A percentile compares a stretch with the other conserved stretches of the same genome.
Conservation (phyloP, 2,797 vertebrate species). For the Pteronotus mesoamericanus region DNA sequence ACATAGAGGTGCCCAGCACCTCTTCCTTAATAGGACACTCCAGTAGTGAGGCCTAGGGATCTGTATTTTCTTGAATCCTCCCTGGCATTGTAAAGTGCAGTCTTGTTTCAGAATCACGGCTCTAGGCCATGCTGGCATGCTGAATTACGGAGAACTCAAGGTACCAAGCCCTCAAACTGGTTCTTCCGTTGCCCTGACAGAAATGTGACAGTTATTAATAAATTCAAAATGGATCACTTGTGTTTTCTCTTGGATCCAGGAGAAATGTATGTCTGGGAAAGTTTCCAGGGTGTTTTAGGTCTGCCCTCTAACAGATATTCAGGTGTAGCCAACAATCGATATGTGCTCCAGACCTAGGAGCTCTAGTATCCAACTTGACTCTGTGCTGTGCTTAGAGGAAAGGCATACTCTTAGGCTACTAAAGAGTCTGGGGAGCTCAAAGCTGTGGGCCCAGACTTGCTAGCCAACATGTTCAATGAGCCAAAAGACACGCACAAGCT, state of each 20-base stretch:
- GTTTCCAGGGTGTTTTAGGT: slow-evolving; percentile 57
- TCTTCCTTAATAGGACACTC: not conserved
- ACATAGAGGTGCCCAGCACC: not conserved
- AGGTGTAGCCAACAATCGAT: slow-evolving; percentile 30
- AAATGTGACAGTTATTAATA: slow-evolving; percentile 62
- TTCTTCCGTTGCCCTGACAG: not conserved
- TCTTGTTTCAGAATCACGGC: not conserved
- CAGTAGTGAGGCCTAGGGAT: not conserved
- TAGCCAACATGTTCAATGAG: not conserved
- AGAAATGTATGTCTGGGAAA: slow-evolving; percentile 64
- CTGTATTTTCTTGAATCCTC: not conserved
- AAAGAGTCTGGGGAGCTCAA: not conserved
- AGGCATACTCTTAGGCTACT: not conserved
- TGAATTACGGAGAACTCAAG: not conserved
- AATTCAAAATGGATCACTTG: slow-evolving; percentile 41
- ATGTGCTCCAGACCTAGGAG: slow-evolving; percentile 58
- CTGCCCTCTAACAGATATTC: slow-evolving; percentile 54
- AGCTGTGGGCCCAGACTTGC: not conserved
- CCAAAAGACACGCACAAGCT: not conserved
- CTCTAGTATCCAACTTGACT: not conserved
- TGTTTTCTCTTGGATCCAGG: slow-evolving; percentile 50
- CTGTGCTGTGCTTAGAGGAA: not conserved
- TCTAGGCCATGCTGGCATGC: not conserved
- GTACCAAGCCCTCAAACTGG: not conserved
- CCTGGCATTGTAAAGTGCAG: not conserved